Evolutionary conservation across 2,113 vertebrate genomes (phyloP), one percentile per base, ranked within the genome.

Genomic region (Stomatorhinus ivindoensis): DNA sequence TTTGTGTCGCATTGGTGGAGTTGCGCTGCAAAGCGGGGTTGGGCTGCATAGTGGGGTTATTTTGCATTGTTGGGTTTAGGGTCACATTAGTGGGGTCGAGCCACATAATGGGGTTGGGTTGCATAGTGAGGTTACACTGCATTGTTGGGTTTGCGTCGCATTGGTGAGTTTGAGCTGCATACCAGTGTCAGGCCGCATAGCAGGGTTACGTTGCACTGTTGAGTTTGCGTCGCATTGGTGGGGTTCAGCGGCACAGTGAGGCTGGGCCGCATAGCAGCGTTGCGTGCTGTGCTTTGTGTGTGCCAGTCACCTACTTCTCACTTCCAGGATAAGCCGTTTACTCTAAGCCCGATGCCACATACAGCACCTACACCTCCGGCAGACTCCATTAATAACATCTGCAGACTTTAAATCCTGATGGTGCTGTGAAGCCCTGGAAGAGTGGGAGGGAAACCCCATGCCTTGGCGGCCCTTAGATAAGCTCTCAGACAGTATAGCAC

Each of bases 321-420:
- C 93, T 92, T 91, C 89, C 86, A 46, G 42, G 87, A 84, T 93
- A 93, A 93, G 90, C 91, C 89, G 90, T 92, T 92, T 92, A 92
- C 93, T 92, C 89, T 88, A 15, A 46, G 88, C 86, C 90, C 58
- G 92, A 92, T 92, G 91, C 89, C 85, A 89, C 93, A 91, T 91
- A 47, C 90, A 42, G 90, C 42, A 31, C 90, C 92, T 90, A 24
- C 65, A 76, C 58, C 58, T 92, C 65, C 88, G 50, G 9, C 82
- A 85, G 91, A 91, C 69, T 86, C 86, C 44, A 82, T n/a, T 27
- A 65, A 27, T 65, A 65, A 39, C 90, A 88, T 92, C 93, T 91
- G 89, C 27, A 82, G 88, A 90, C 83, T 88, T 61, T 50, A 44
- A 80, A 83, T 61, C 82, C 84, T 89, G 83, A 90, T 87, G 51